Conservation (phyloP, 2,888 invertebrate species). For the Cheilosia vernalis region DNA sequence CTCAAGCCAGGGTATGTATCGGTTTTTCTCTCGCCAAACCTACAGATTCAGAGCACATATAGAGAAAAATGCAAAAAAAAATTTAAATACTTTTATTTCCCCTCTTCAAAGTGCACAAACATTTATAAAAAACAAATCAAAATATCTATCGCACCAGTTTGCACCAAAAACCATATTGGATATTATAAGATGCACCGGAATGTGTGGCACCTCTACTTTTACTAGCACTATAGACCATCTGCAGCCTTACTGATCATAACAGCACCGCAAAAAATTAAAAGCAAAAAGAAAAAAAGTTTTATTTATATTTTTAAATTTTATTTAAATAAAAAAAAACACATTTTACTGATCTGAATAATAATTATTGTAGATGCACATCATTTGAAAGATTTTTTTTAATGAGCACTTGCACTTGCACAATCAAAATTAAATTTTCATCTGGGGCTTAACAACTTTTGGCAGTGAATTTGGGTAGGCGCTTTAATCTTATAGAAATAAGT, state of each 20-base stretch:
- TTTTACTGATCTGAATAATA: slow-evolving; percentile 28
- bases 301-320: slow-evolving; percentile 14
- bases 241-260: slow-evolving; percentile 46
- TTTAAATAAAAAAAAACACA: slow-evolving; percentile 8
- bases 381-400: slow-evolving; percentile 7
- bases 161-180: slow-evolving; percentile 63
- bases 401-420: slow-evolving; percentile 41
- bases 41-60: slow-evolving; percentile 53
- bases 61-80: slow-evolving; percentile 40
- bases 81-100: slow-evolving; percentile 32
- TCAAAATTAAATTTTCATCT: slow-evolving; percentile 35
- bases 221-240: slow-evolving; percentile 46
- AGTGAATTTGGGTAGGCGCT: background rate
- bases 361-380: slow-evolving; percentile 37
- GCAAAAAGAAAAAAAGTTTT: slow-evolving; percentile 24
- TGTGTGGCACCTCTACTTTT: slow-evolving; percentile 66
- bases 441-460: slow-evolving; percentile 49
- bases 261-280: slow-evolving; percentile 14
- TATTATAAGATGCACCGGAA: slow-evolving; percentile 74
- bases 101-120: slow-evolving; percentile 67
- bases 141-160: slow-evolving; percentile 63
- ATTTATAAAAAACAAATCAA: slow-evolving; percentile 40
- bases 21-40: slow-evolving; percentile 79
- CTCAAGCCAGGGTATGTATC: slow-evolving; percentile 94
- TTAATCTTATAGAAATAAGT: background rate